Percentiles rank a stretch among this genome's conserved stretches.
Conservation (phyloP, 1,140 invertebrate genomes). For the Himalopsyche phryganea region DNA sequence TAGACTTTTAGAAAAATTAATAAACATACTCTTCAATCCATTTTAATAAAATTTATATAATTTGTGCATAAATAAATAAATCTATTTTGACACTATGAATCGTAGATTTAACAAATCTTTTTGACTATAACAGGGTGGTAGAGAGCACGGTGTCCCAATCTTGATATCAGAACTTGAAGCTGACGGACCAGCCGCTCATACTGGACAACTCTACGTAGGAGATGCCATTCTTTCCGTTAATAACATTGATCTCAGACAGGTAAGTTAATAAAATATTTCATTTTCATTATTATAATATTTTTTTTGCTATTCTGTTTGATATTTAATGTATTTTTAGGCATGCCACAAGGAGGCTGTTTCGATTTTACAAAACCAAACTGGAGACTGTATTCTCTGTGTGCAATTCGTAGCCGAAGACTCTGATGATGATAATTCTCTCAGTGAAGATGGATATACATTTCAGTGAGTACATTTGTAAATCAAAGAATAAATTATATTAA, state of each 20-base stretch:
- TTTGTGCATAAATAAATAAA: too few species aligned
- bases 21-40: too few species aligned
- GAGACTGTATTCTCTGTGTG: constrained; percentile 67
- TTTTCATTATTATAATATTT: not conserved
- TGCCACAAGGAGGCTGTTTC: constrained; percentile 72
- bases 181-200: constrained; percentile 69
- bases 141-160: constrained; percentile 82
- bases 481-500: too few species aligned
- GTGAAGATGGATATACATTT: constrained; percentile 49
- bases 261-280: constrained; percentile 35
- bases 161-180: constrained; percentile 81
- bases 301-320: too few species aligned
- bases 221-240: constrained; percentile 81
- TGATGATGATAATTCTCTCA: constrained; percentile 44
- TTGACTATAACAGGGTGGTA: constrained; percentile 68
- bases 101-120: too few species aligned
- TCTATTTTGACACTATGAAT: too few species aligned
- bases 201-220: constrained; percentile 70
- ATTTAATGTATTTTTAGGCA: constrained; percentile 42
- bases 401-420: constrained; percentile 69
- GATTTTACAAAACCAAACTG: constrained; percentile 65
- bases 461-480: constrained; percentile 37
- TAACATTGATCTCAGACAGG: constrained; percentile 66
- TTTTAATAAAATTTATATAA: too few species aligned
- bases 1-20: too few species aligned